Percentiles rank a stretch among this genome's conserved stretches.
These are phyloP conservation scores for Cephonodes hylas DNA, from an alignment of 2,888 invertebrate species.

Conservation along the genomic window DNA sequence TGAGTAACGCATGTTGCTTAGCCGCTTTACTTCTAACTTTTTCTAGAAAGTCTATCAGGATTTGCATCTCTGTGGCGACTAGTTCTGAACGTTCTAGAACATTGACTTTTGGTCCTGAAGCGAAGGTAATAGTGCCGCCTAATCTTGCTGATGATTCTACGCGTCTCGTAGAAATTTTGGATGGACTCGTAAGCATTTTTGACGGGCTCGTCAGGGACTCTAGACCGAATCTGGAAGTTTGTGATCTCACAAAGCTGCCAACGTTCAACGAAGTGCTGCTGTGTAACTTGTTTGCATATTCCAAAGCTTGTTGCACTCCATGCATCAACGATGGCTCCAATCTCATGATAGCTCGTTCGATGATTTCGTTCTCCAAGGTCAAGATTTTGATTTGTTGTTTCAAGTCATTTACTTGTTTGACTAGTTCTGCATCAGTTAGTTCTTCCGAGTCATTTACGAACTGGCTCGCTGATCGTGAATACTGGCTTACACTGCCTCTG, in stretches of 20 bases:
- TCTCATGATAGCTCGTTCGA: slow-evolving; percentile 70
- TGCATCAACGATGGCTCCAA: slow-evolving; percentile 68
- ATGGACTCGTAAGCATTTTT: slow-evolving; percentile 45
- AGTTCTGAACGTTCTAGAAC: slow-evolving; percentile 76
- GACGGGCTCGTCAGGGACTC: slow-evolving; percentile 54
- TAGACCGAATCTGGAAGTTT: slow-evolving; percentile 47
- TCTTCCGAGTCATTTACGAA: slow-evolving; percentile 49
- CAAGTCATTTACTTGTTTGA: slow-evolving; percentile 55
- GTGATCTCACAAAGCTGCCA: slow-evolving; percentile 54
- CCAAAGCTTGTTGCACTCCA: slow-evolving; percentile 68
- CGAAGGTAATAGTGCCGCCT: slow-evolving; percentile 56
- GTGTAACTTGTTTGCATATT: slow-evolving; percentile 57
- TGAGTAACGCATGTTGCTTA: slow-evolving; percentile 62
- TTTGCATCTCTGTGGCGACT: slow-evolving; percentile 73
- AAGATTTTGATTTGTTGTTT: slow-evolving; percentile 56
- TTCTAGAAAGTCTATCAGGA: slow-evolving; percentile 53
- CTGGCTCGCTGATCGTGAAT: slow-evolving; percentile 54
- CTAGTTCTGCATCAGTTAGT: slow-evolving; percentile 55
- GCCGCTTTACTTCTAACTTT: slow-evolving; percentile 50
- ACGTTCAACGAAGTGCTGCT: slow-evolving; percentile 46
- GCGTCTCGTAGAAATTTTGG: slow-evolving; percentile 50
- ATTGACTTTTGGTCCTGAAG: slow-evolving; percentile 69
- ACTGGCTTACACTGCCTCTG: slow-evolving; percentile 49
- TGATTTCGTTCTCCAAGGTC: slow-evolving; percentile 74
- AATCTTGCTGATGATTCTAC: slow-evolving; percentile 61